Base-by-base conservation (phyloP, 2,113 vertebrate genomes). In the Cyprinus carpio region DNA sequence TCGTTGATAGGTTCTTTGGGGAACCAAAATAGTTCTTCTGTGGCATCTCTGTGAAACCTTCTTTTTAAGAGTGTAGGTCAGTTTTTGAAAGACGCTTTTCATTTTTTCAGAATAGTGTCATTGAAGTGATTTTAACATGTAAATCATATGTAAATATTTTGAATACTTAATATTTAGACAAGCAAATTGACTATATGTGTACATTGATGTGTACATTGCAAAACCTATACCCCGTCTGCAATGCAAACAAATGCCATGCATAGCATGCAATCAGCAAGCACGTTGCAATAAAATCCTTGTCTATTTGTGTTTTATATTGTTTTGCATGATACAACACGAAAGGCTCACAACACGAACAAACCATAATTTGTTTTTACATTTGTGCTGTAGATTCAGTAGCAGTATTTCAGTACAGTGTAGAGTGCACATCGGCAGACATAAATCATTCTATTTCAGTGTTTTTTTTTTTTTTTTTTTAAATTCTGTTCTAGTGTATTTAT, bases 251-350 rank as follows among this genome's bases (percentile, higher is more conserved):
- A 25, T 25, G 37, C 23, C 34, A 6, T 6, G 23, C 34, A 23
- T 18, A 25, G 37, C 71, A n/a, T 74, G 23, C 23, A 25, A 25
- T 46, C 37, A 74, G 23, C 5, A 23, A 43, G 40, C 37, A 74
- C 40, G n/a, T 49, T 75, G n/a, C 40, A 27, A 16, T 49, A 75
- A 11, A 74, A 25, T 54, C 15, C 69, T 23, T 23, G 67, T 71
- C 34, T 71, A 40, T 71, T 71, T 49, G 75, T 54, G n/a, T n/a
- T 75, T 75, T 75, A n/a, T 49, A 27, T 75, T 75, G n/a, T 76
- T 56, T 54, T 76, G 49, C 75, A 54, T 76, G 27, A 76, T 54
- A 76, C 43, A 51, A 12, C 5, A 51, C 40, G 29, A 16, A 51
- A 43, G 6, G n/a, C 43, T 49, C 23, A 49, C 2, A 27, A 49